These are phyloP conservation scores for Manis pentadactyla DNA, from an alignment of 2,797 vertebrate species.

Conservation along the genomic window DNA sequence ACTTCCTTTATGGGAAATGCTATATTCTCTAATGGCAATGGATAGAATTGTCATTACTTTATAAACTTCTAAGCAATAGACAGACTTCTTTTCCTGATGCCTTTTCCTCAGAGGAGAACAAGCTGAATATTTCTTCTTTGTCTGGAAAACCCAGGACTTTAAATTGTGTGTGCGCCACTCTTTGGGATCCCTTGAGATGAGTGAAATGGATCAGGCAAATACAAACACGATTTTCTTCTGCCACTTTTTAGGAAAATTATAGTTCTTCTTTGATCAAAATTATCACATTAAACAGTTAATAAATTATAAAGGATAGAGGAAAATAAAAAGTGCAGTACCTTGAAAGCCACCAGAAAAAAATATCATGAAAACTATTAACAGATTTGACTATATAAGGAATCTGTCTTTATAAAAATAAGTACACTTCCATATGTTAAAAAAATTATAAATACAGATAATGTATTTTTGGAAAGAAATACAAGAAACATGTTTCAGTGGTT, in stretches of 20 bases:
- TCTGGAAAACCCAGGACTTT: not conserved
- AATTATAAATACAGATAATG: not conserved
- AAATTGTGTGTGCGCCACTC: not conserved
- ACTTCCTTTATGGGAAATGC: not conserved
- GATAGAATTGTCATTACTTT: not conserved
- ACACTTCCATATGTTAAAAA: not conserved
- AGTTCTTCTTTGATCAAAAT: conserved; percentile 24
- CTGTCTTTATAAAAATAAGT: conserved; percentile 40
- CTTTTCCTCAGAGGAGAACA: not conserved
- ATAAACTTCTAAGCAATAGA: not conserved
- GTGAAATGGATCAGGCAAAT: not conserved
- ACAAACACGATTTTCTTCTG: not conserved
- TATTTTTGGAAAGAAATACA: not conserved
- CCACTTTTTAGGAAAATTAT: not conserved
- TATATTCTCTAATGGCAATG: not conserved
- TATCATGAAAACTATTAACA: not conserved
- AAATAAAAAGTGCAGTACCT: not conserved
- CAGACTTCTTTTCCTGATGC: not conserved
- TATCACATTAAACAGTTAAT: not conserved
- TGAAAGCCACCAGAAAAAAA: not conserved
- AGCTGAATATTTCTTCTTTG: not conserved
- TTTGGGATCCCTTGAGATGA: not conserved
- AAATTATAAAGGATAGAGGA: not conserved
- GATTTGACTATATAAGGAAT: not conserved
- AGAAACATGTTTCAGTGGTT: not conserved